These are phyloP conservation scores for Drosophila erecta DNA, from an alignment of 1,140 invertebrate species.

Conservation along the genomic window DNA sequence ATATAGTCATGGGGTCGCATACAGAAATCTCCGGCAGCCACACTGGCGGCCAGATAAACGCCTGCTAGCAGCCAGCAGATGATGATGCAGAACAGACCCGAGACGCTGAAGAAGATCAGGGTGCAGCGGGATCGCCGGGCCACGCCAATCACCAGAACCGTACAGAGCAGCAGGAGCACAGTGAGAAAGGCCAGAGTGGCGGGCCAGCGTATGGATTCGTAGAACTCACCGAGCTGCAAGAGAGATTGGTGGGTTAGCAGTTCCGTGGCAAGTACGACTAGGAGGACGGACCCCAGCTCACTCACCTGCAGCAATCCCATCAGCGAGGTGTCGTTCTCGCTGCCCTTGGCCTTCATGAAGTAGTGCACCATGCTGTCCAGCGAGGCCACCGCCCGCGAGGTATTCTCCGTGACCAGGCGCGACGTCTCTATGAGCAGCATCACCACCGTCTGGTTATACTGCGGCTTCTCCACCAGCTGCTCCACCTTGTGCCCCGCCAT, in stretches of 20 bases:
- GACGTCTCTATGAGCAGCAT: constrained; percentile 88
- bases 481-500: constrained; percentile 86
- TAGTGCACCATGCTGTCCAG: constrained; percentile 86
- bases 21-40: constrained; percentile 90
- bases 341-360: constrained; percentile 88
- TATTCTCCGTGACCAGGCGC: constrained; percentile 89
- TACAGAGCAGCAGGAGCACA: constrained; percentile 91
- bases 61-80: constrained; percentile 92
- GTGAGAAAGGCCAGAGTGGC: constrained; percentile 92
- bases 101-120: constrained; percentile 91
- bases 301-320: constrained; percentile 87
- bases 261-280: background rate
- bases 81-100: constrained; percentile 92
- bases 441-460: constrained; percentile 90
- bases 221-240: constrained; percentile 85
- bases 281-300: too few relatives aligned
- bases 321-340: constrained; percentile 89
- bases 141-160: constrained; percentile 92
- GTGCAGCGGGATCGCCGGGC: constrained; percentile 92
- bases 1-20: constrained; percentile 87
- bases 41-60: constrained; percentile 89
- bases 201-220: constrained; percentile 90
- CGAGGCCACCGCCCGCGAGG: constrained; percentile 87
- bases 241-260: background rate
- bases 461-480: constrained; percentile 90